Evolutionary conservation across 2,797 vertebrate species (phyloP), one percentile per base, ranked within the genome.

Genomic region (Danio albolineatus): DNA sequence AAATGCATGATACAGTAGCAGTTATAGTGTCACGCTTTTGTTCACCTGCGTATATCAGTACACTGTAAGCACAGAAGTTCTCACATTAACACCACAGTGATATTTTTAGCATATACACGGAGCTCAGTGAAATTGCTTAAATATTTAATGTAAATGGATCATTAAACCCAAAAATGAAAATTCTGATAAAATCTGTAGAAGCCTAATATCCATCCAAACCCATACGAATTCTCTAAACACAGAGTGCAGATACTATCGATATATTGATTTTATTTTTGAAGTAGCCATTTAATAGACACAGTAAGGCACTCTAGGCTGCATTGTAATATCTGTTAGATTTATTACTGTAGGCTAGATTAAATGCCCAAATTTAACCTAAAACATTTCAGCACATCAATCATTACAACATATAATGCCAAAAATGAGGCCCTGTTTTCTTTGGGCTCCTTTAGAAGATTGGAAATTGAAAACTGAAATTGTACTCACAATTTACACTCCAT

Each of bases 351-450:
- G 14, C 65, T 16, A 36, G 16, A 69, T 67, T n/a, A 51, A 51
- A 1, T 70, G 28, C 16, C 10, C 2, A 5, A 39, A 39, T 51
- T 39, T 1, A 43, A 43, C 56, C 17, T n/a, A 2, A 41, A 54
- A 41, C 6, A 5, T 21, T 14, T 21, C 54, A 70, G 38, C 16
- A 17, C 3, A 13, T 17, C 38, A 54, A 16, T 17, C 46, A 17
- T 53, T 16, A 14, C 69, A 19, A 14, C 4, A 1, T n/a, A 14
- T 21, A 21, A 16, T 48, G 53, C 53, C 54, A n/a, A 36, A 57
- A 28, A 2, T 38, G 56, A n/a, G 51, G 51, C 14, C 13, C 39
- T 46, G 3, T 59, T 65, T 44, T 83, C 82, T 64, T 86, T 75
- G 7, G 38, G 48, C 57, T 74, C 79, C 70, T 28, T 28, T 28